A percentile compares a stretch with the other conserved stretches of the same genome.
Evolutionary conservation across 2,113 vertebrate genomes (phyloP).

Genomic region (Noctilio leporinus): DNA sequence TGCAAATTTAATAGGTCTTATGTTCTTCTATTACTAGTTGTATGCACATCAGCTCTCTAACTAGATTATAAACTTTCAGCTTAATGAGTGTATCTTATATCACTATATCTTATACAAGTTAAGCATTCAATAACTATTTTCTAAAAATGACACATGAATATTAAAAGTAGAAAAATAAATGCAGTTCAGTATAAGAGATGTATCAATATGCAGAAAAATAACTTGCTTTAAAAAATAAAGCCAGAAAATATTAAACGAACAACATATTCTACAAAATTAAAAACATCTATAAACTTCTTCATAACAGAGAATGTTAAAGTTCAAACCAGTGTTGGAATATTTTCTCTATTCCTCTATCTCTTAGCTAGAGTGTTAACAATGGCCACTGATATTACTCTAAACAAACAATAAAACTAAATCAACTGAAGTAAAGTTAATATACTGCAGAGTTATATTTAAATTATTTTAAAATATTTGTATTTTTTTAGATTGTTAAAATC

Average conservation of each 20-base stretch:
- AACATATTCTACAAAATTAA: not conserved
- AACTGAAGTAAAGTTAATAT: not conserved
- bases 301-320: not conserved
- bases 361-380: not conserved
- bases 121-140: slow-evolving; percentile 49
- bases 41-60: not conserved
- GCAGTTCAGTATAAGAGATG: not conserved
- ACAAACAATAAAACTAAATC: not conserved
- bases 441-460: not conserved
- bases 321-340: not conserved
- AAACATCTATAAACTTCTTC: not conserved
- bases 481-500: not conserved
- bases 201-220: not conserved
- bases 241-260: not conserved
- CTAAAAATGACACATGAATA: slow-evolving; percentile 34
- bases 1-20: not conserved
- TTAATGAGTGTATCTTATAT: not conserved
- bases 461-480: not conserved
- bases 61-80: not conserved
- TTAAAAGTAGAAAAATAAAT: slow-evolving; percentile 22
- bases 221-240: not conserved
- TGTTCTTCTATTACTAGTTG: not conserved
- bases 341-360: not conserved
- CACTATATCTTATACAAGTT: not conserved
- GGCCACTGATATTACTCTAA: not conserved